phyloP scores from a whole-genome alignment of 92 coral and sea anemone genomes.

The Phenganax marumi region DNA sequence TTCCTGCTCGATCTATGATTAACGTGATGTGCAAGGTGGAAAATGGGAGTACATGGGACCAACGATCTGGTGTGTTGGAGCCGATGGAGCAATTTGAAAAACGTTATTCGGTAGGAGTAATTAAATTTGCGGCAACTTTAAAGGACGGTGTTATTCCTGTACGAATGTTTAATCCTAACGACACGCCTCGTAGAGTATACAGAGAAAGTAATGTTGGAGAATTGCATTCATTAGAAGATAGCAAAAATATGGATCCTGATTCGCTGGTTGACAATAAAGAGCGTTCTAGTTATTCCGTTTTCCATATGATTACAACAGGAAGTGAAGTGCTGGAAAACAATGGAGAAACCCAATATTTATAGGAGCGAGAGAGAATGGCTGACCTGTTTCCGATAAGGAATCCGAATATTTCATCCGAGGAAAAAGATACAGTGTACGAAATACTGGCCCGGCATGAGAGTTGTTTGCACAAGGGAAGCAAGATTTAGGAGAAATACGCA shows the following conservation, averaged over 20 bases:
- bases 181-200: slow-evolving; percentile 9
- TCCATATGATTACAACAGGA: neutral
- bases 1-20: slow-evolving; percentile 34
- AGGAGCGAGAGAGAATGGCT: neutral
- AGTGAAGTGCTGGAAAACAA: neutral
- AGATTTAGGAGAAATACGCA: slow-evolving; percentile 4
- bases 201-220: slow-evolving; percentile 35
- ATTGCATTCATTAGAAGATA: slow-evolving; percentile 2
- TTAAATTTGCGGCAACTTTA: no score
- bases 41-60: slow-evolving; percentile 14
- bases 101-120: no score
- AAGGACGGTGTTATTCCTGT: slow-evolving; percentile 32
- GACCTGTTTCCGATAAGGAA: neutral
- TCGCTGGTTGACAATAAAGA: neutral
- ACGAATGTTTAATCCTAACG: slow-evolving; percentile 24
- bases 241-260: neutral
- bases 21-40: slow-evolving; percentile 37
- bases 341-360: neutral
- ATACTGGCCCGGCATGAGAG: slow-evolving; percentile 6
- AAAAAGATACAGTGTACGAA: neutral
- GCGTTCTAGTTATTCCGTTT: slow-evolving; percentile 13
- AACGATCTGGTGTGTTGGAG: slow-evolving; percentile 21
- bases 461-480: neutral
- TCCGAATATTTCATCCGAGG: slow-evolving; percentile 14
- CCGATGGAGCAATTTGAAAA: slow-evolving; percentile 20